A percentile compares a stretch with the other conserved stretches of the same genome.
These are phyloP conservation scores for Cardiocondyla obscurior DNA, from an alignment of 1,140 invertebrate species.

Conservation along the genomic window DNA sequence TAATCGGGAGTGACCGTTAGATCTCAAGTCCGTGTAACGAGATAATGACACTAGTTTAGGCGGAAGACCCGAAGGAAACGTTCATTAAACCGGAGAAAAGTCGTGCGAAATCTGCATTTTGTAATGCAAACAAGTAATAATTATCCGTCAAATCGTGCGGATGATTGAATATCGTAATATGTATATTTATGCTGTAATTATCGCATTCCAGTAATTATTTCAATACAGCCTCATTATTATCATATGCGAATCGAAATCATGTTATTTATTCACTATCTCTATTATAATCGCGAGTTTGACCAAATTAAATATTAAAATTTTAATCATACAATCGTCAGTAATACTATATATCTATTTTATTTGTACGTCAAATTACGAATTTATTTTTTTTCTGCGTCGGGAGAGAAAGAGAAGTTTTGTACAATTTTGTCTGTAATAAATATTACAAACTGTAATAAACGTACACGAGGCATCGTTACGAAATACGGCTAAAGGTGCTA, in stretches of 20 bases:
- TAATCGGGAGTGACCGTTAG: conserved; percentile 45
- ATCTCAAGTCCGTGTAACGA: conserved; percentile 23
- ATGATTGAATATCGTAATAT: conserved; percentile 8
- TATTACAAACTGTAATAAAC: too few relatives aligned
- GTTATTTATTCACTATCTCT: conserved; percentile 3
- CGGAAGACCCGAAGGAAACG: not conserved
- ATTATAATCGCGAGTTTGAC: not conserved
- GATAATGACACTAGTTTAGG: conserved; percentile 31
- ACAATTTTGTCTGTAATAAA: not conserved
- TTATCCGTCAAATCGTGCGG: not conserved
- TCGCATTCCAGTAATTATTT: conserved; percentile 7
- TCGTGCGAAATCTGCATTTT: conserved; percentile 7
- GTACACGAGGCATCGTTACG: too few relatives aligned
- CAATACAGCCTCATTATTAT: not conserved
- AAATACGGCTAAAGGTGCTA: not conserved
- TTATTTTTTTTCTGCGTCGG: not conserved
- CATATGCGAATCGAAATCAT: not conserved
- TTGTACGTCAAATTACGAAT: not conserved
- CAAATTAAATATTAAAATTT: conserved; percentile 22
- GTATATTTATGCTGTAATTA: not conserved
- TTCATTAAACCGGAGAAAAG: not conserved
- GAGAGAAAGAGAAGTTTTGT: not conserved
- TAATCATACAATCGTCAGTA: not conserved
- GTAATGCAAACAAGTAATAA: not conserved
- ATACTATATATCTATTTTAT: not conserved